Percentiles rank a stretch among this genome's conserved stretches.
phyloP scores from a whole-genome alignment of 2,113 vertebrate species.

The Chelonoidis abingdonii region DNA sequence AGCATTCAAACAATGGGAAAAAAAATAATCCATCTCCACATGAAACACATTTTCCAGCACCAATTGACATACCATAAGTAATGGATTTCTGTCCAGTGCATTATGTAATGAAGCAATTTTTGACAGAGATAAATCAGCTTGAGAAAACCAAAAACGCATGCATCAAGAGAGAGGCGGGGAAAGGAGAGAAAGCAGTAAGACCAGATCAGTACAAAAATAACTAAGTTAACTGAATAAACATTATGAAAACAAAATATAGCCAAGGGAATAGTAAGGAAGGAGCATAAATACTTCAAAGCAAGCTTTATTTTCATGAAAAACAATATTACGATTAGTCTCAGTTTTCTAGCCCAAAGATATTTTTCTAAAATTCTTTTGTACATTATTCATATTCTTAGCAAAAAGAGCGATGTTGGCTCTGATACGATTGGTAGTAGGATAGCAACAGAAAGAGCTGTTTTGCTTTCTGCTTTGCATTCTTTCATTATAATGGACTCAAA shows the following conservation, averaged over 20 bases:
- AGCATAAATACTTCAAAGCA: slow-evolving; percentile 78
- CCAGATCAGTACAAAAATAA: slow-evolving; percentile 65
- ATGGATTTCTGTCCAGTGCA: not conserved
- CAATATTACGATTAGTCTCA: slow-evolving; percentile 69
- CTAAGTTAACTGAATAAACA: slow-evolving; percentile 72
- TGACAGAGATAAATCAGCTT: slow-evolving; percentile 68
- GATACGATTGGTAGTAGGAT: slow-evolving; percentile 44
- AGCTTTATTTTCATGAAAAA: slow-evolving; percentile 71
- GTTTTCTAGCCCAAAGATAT: slow-evolving; percentile 75
- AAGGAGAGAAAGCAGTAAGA: slow-evolving; percentile 45
- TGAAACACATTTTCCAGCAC: slow-evolving; percentile 37
- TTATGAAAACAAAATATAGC: slow-evolving; percentile 78
- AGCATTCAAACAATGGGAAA: slow-evolving; percentile 11
- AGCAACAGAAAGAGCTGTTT: slow-evolving; percentile 49
- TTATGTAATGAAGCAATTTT: slow-evolving; percentile 43
- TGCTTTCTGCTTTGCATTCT: slow-evolving; percentile 53
- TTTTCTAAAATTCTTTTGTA: slow-evolving; percentile 73
- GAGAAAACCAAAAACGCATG: slow-evolving; percentile 36
- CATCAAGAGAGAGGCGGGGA: not conserved
- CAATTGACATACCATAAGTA: slow-evolving; percentile 22
- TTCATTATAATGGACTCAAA: slow-evolving; percentile 12
- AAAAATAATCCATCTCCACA: not conserved
- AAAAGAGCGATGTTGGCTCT: slow-evolving; percentile 49
- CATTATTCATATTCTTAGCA: slow-evolving; percentile 74
- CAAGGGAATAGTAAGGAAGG: slow-evolving; percentile 76